Conservation (phyloP, 2,888 invertebrate species). For the Tridacna gigas region DNA sequence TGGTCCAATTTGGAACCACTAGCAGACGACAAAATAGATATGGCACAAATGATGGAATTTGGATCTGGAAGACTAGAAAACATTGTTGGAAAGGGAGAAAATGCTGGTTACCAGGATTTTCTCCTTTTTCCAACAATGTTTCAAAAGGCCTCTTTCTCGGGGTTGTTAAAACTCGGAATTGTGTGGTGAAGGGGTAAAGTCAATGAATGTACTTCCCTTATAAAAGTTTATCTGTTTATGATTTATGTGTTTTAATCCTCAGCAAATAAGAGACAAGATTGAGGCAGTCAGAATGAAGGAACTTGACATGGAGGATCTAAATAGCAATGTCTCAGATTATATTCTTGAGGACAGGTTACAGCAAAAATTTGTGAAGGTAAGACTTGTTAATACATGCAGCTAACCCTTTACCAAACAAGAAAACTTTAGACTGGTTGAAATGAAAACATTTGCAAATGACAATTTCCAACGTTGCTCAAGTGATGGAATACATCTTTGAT, state of each 20-base stretch:
- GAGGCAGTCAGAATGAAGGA: constrained; percentile 89
- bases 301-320: constrained; percentile 88
- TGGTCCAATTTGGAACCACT: too few species aligned
- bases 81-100: too few species aligned
- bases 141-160: neutral
- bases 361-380: constrained; percentile 78
- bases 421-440: too few species aligned
- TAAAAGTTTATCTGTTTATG: neutral
- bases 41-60: too few species aligned
- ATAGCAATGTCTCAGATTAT: constrained; percentile 91
- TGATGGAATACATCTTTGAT: too few species aligned
- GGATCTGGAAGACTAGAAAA: too few species aligned
- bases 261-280: constrained; percentile 89
- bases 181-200: neutral
- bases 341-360: constrained; percentile 89
- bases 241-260: constrained; percentile 27
- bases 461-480: too few species aligned
- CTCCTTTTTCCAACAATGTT: too few species aligned
- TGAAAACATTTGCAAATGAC: too few species aligned
- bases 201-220: neutral
- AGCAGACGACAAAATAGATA: too few species aligned
- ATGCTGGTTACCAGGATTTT: too few species aligned
- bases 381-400: neutral
- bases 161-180: neutral
- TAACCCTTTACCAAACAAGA: too few species aligned